Percentiles rank a stretch among this genome's conserved stretches.
Conservation (phyloP, 2,888 invertebrate genomes). For the Agonopterix subpropinquella region DNA sequence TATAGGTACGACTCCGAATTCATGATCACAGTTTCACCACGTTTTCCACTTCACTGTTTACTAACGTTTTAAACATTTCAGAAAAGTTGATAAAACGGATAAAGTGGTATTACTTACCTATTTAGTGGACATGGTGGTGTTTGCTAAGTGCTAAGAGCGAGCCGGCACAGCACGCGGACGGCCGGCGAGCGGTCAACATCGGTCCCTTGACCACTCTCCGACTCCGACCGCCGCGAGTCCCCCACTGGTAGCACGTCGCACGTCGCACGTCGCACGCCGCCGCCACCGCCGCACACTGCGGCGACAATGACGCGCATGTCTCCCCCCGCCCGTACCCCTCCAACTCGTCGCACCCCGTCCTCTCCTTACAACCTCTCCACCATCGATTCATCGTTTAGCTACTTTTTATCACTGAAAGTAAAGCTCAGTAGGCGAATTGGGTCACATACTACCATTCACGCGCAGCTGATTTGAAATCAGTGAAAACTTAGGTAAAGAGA, state of each 20-base stretch:
- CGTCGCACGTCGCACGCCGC: neutral
- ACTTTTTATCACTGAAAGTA: constrained; percentile 41
- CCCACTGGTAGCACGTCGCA: neutral
- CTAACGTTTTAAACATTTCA: no score
- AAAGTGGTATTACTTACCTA: no score
- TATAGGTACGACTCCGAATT: no score
- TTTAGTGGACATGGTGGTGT: no score
- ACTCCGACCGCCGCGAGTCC: neutral
- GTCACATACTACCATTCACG: constrained; percentile 23
- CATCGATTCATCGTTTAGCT: constrained; percentile 49
- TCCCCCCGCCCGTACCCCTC: constrained; percentile 17
- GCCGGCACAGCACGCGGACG: neutral
- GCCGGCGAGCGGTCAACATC: neutral
- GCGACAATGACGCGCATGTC: constrained; percentile 38
- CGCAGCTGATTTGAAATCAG: constrained; percentile 2
- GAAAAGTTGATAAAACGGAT: no score
- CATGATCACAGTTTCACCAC: no score
- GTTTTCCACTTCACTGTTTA: no score
- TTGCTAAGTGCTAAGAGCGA: no score
- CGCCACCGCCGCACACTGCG: neutral
- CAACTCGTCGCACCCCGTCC: constrained; percentile 6
- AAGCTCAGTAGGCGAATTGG: constrained; percentile 29
- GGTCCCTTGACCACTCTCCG: neutral
- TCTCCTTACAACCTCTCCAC: constrained; percentile 28
- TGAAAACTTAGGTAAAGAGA: no score